These are phyloP conservation scores for Sceliomorpha sp. DNA, from an alignment of 2,888 invertebrate genomes.

Conservation along the genomic window DNA sequence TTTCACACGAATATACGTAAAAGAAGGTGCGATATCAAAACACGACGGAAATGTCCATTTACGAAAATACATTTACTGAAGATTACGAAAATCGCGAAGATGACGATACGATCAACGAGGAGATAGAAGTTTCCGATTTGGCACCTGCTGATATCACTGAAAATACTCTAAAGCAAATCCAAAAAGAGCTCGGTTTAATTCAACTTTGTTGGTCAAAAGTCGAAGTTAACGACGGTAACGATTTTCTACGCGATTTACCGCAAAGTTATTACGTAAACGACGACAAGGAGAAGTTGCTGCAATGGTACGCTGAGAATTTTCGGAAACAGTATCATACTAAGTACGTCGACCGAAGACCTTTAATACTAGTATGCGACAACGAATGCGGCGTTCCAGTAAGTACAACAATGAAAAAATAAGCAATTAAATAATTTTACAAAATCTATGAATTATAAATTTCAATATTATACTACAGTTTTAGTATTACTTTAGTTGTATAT, in stretches of 20 bases:
- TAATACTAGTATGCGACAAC: conserved; percentile 87
- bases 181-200: conserved; percentile 84
- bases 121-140: too few relatives aligned
- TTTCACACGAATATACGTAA: too few relatives aligned
- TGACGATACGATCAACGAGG: too few relatives aligned
- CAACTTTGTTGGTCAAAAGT: conserved; percentile 85
- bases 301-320: conserved; percentile 90
- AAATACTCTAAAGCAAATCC: conserved; percentile 83
- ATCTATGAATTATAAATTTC: too few relatives aligned
- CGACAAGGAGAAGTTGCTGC: conserved; percentile 86
- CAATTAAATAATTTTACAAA: too few relatives aligned
- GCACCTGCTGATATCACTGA: conserved; percentile 80
- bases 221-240: conserved; percentile 80
- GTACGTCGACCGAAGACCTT: conserved; percentile 84
- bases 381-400: conserved; percentile 89
- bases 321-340: conserved; percentile 85
- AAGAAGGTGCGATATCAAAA: too few relatives aligned
- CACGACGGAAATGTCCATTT: too few relatives aligned
- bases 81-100: too few relatives aligned
- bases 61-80: too few relatives aligned
- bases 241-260: conserved; percentile 84
- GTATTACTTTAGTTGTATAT: too few relatives aligned
- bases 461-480: too few relatives aligned
- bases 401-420: too few relatives aligned
- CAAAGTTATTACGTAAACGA: conserved; percentile 85